These are phyloP conservation scores for Takifugu ocellatus DNA, from an alignment of 2,797 vertebrate genomes.

Conservation along the genomic window DNA sequence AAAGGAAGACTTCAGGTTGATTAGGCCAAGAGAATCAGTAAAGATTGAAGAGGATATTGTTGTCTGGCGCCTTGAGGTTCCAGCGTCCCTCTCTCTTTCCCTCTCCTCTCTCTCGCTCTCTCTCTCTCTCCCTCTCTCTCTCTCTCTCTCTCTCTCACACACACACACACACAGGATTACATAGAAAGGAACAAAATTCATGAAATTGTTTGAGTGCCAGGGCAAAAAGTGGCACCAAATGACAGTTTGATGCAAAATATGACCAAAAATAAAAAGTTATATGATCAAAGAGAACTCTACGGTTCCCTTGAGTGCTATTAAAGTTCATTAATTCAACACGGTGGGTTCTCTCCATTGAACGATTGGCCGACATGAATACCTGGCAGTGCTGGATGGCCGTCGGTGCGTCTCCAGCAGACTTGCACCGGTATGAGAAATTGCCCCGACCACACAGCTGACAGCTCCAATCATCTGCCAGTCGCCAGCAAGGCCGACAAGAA, in stretches of 20 bases:
- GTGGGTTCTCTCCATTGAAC: neutral
- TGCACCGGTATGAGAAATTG: conserved; percentile 31
- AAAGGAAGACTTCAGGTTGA: conserved; percentile 44
- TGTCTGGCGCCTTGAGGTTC: conserved; percentile 65
- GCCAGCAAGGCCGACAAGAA: conserved; percentile 52
- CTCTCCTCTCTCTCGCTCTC: neutral
- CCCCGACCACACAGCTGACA: conserved; percentile 35
- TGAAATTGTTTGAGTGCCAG: no score
- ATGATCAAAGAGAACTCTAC: no score
- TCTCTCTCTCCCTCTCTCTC: neutral
- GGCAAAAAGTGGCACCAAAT: no score
- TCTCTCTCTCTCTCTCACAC: neutral
- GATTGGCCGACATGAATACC: neutral
- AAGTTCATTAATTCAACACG: no score
- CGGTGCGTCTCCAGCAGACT: neutral
- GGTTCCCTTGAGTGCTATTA: no score
- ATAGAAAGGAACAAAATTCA: neutral
- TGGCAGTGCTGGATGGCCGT: no score
- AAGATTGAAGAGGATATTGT: conserved; percentile 61
- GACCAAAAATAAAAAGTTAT: no score
- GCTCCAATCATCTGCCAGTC: conserved; percentile 56
- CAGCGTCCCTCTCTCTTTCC: conserved; percentile 35
- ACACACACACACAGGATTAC: neutral
- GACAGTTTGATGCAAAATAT: no score
- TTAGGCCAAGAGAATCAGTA: conserved; percentile 57